Evolutionary conservation across 2,113 vertebrate genomes (phyloP), one percentile per base, ranked within the genome.

Genomic region (Cyanoderma ruficeps): DNA sequence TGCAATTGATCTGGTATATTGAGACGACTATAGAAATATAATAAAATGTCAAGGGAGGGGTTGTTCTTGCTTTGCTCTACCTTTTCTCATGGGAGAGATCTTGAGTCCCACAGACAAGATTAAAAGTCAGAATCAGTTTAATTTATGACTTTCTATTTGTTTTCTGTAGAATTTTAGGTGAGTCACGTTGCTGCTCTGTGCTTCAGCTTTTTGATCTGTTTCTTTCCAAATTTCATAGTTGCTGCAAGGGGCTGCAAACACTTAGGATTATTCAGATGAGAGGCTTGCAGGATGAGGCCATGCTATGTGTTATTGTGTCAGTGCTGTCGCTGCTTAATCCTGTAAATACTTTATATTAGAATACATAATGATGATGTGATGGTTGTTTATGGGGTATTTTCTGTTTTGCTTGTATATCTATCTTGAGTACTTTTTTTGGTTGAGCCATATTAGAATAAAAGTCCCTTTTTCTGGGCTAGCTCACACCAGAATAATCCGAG

Each of bases 1-100:
- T 97, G 92, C 92, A 97, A 97, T 97, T 93, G 96, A 94, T 97
- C 91, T 93, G 92, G 76, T 96, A 90, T 97, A 93, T 97, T 95
- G 85, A 97, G 96, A 96, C 63, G 39, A 94, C 96, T 96, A 92
- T 94, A 97, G 97, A 97, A 97, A 94, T 97, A 83, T 53, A 96
- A 97, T 97, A 93, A 97, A 97, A 97, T 90, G 50, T 83, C 78
- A 87, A 67, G 75, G 78, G 78, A 90, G 67, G 74, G 52, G 53
- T 76, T 87, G 59, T 67, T 91, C 85, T 94, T 80, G 59, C 78
- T 72, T 69, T 57, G 50, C n/a, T 65, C 5, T 37, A 17, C 63
- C 68, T 95, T 57, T 84, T 85, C 71, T 86, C 12, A 3, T 35
- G 60, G 59, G 68, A 87, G 55, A 82, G 24, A 85, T 76, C 52